Evolutionary conservation across 1,140 invertebrate species (phyloP), one percentile per base, ranked within the genome.

Genomic region (Drosophila athabasca): DNA sequence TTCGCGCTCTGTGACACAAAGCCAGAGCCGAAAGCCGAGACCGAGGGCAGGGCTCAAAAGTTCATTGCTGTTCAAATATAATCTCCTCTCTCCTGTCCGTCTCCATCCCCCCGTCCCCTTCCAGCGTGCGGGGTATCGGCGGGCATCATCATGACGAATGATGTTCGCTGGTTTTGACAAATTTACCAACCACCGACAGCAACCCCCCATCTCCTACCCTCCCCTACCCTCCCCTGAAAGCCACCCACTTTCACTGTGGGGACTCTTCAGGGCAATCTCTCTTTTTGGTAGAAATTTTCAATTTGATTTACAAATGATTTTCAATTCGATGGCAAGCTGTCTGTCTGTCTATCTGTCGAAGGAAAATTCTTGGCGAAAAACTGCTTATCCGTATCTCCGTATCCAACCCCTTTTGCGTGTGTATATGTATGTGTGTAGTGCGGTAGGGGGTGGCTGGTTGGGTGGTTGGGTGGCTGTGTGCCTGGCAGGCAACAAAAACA

Each of bases 241-340:
- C n/a, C 29, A 19, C 17, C 17, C 17, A 19, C 24, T 3, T 5
- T 5, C 24, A 24, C 24, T 24, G 6, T 9, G 8, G 64, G 75
- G 70, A 70, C 62, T 77, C 52, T 59, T 53, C 75, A 69, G 54
- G 52, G 65, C 60, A 57, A 61, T 78, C 66, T 77, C 57, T 78
- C 41, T 69, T 55, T 48, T 69, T 55, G 58, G 49, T 59, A 64
- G 71, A 41, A 41, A 52, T 76, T 77, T 76, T 78, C 76, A 72
- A 78, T 78, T 78, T 78, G 76, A 78, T 78, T 78, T 78, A 78
- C 75, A 78, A 78, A 78, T 78, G 75, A 78, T 78, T 78, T 78
- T 78, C 76, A 61, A 78, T 78, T 72, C 61, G 48, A 54, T 8
- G 26, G 29, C 24, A 46, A 22, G 60, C 44, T 60, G n/a, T 39